Percentiles rank a stretch among this genome's conserved stretches.
These are phyloP conservation scores for Hylia prasina DNA, from an alignment of 2,113 vertebrate genomes.

Conservation along the genomic window DNA sequence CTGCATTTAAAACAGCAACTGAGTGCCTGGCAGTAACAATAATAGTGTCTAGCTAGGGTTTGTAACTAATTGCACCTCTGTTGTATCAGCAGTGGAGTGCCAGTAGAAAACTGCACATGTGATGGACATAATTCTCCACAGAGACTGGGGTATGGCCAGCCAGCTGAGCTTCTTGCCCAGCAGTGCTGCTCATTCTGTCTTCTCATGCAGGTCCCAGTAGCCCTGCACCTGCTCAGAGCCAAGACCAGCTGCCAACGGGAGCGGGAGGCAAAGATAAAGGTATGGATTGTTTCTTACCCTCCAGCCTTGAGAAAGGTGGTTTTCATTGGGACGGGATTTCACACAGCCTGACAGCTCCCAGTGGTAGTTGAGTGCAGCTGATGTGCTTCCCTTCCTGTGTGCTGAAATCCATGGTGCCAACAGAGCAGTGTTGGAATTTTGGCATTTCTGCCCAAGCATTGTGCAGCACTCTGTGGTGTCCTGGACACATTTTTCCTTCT, in stretches of 20 bases:
- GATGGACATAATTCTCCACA: background rate
- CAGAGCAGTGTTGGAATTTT: background rate
- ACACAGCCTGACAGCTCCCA: background rate
- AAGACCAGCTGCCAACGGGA: background rate
- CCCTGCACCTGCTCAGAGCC: background rate
- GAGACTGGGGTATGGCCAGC: background rate
- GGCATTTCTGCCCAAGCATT: background rate
- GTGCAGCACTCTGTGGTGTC: background rate
- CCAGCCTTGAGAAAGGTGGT: background rate
- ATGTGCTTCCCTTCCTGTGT: background rate
- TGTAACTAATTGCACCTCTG: background rate
- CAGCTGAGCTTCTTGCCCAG: background rate
- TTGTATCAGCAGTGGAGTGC: background rate
- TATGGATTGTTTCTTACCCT: background rate
- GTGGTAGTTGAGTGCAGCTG: background rate
- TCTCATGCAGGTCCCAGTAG: background rate
- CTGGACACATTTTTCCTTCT: background rate
- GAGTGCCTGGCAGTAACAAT: background rate
- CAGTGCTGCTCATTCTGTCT: background rate
- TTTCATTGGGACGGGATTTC: background rate
- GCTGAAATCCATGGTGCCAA: background rate
- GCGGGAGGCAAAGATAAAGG: background rate
- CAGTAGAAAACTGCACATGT: fast-evolving
- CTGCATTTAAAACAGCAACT: background rate
- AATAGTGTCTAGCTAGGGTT: background rate